Base-by-base conservation (phyloP, 2,113 vertebrate species). In the Takifugu flavidus region DNA sequence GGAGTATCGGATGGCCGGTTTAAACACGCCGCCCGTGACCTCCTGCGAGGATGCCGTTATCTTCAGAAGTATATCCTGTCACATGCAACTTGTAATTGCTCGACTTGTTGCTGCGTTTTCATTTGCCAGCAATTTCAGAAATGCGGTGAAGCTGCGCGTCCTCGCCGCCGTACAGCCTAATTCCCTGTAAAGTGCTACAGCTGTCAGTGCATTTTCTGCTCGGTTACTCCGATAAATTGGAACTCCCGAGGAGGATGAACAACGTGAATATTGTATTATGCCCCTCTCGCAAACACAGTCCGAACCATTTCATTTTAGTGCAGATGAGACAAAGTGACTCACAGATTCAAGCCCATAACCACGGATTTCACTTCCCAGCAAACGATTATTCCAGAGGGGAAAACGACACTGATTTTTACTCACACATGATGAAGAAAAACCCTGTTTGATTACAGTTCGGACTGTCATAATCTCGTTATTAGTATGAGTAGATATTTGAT, bases 171-270 rank as follows among this genome's bases (percentile, higher is more conserved):
- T 97, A 95, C 95, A 94, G 94, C 95, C 95, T 98, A 96, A 98
- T 98, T 96, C 91, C 88, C 93, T 95, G 95, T 96, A 97, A 98
- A 97, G 94, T 94, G 93, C 95, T 95, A 95, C 95, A 96, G 94
- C 96, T 98, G 95, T 96, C 95, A 95, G 91, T 95, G 94, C 93
- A 95, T 98, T 98, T 98, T 97, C 94, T 98, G 95, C 94, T 96
- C 95, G 93, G 95, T 97, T 98, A 98, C 94, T 96, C 94, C 95
- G 93, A 96, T 97, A 97, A 97, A 97, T 98, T 96, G 93, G 94
- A 97, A 94, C 87, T 93, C 90, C 79, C 25, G 27, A 50, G 49
- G 91, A 89, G 90, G 92, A 61, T 62, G 60, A 93, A 94, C 95
- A 95, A 72, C 85, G 91, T 90, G 93, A 94, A 94, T 93, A 93